A percentile compares a stretch with the other conserved stretches of the same genome.
Evolutionary conservation across 2,888 invertebrate species (phyloP).

Genomic region (Nasonovia ribisnigri): DNA sequence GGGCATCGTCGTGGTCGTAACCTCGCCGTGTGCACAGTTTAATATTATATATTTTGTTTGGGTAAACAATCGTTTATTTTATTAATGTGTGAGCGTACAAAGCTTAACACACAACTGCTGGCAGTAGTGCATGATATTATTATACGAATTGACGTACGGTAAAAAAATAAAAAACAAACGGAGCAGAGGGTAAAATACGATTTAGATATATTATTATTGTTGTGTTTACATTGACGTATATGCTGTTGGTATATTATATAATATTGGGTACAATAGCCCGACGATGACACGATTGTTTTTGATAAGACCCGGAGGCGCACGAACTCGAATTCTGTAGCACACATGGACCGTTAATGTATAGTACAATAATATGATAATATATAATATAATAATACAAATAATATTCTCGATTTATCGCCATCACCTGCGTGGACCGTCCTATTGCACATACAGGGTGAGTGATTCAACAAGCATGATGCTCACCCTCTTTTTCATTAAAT

Average conservation of each 20-base stretch:
- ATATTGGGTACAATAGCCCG: neutral
- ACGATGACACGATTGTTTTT: constrained; percentile 26
- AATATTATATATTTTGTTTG: neutral
- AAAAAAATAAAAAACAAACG: constrained; percentile 1
- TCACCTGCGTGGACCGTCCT: neutral
- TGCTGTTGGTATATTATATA: neutral
- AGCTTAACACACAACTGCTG: neutral
- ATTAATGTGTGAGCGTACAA: neutral
- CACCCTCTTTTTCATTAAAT: no score
- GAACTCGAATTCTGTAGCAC: neutral
- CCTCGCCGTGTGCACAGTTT: neutral
- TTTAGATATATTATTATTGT: constrained; percentile 17
- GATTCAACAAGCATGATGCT: no score
- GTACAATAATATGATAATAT: neutral
- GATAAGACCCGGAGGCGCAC: constrained; percentile 18
- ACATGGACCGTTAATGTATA: neutral
- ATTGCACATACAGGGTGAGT: neutral
- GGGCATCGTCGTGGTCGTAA: neutral
- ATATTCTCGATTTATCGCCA: neutral
- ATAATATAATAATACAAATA: neutral
- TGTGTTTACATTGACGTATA: neutral
- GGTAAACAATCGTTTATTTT: constrained; percentile 22
- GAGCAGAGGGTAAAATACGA: constrained; percentile 17
- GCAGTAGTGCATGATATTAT: neutral
- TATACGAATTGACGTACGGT: neutral